Base-by-base conservation (phyloP, 2,888 invertebrate species). In the Dryocosmus kuriphilus region DNA sequence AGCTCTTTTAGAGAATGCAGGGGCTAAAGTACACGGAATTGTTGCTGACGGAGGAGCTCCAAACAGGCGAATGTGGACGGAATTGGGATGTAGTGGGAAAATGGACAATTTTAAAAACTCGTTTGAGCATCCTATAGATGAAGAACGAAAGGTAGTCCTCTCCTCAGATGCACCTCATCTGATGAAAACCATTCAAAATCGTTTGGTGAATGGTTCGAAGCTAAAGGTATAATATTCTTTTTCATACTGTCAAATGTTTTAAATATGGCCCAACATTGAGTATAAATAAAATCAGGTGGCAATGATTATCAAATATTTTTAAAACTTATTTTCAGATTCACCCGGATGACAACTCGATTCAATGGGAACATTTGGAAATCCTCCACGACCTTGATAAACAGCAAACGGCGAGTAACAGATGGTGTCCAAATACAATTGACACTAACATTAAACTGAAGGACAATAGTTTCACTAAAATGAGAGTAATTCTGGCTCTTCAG, bases 11-110 rank as follows among this genome's bases (percentile, higher is more conserved):
- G n/a, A n/a, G n/a, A n/a, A n/a, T n/a, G n/a, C n/a, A n/a, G n/a
- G n/a, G n/a, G n/a, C n/a, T n/a, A n/a, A n/a, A n/a, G n/a, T n/a
- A n/a, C n/a, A n/a, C n/a, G n/a, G n/a, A n/a, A n/a, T n/a, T n/a
- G n/a, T n/a, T n/a, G n/a, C n/a, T n/a, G n/a, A n/a, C n/a, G n/a
- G 30, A 78, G 22, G 57, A 62, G 19, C 79, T 80, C 61, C 61
- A 2, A 61, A 61, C 14, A 30, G 96, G 96, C 87, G 74, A 61
- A 2, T 30, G 7, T 61, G 61, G 61, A 16, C 30, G 9, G 61
- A 61, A 30, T 16, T 61, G 61, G 30, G 61, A 1, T 61, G 61
- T 16, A 61, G 61, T 30, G 61, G 61, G 5, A 61, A 61, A 61
- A 16, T 61, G 27, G 61, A 57, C n/a, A 57, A 1, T 3, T 57